phyloP scores from a whole-genome alignment of 2,888 invertebrate species.

The Hoplodrina blanda region DNA sequence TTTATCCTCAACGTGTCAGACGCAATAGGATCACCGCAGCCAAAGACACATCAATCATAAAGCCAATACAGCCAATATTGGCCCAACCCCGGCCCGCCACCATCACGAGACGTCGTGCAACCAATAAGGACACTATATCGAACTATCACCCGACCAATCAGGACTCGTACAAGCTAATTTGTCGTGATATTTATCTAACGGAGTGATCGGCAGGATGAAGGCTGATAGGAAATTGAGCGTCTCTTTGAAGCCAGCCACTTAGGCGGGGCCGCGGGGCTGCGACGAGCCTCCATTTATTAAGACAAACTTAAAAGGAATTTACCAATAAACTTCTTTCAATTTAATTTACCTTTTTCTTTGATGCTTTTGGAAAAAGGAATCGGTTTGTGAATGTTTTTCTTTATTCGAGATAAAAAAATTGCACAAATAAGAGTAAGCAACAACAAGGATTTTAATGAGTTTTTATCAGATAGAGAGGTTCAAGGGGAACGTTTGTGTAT shows the following conservation, averaged over 20 bases:
- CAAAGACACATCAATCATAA: conserved; percentile 42
- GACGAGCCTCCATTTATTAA: conserved; percentile 27
- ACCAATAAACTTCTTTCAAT: conserved; percentile 43
- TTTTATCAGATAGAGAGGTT: too few relatives aligned
- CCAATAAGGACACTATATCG: conserved; percentile 41
- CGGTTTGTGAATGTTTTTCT: conserved; percentile 9
- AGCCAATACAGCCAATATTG: conserved; percentile 29
- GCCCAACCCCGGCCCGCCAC: background rate
- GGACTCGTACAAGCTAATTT: conserved; percentile 55
- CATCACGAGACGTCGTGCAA: conserved; percentile 11
- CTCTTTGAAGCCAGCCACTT: conserved; percentile 28
- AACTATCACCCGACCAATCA: conserved; percentile 38
- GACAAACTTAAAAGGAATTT: conserved; percentile 43
- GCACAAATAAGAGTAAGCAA: background rate
- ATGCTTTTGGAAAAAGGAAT: conserved; percentile 1
- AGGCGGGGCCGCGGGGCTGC: background rate
- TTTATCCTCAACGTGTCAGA: conserved; percentile 6
- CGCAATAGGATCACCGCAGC: conserved; percentile 14
- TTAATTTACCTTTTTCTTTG: conserved; percentile 37
- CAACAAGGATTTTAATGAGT: too few relatives aligned
- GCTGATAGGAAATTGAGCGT: conserved; percentile 59
- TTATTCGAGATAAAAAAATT: conserved; percentile 7
- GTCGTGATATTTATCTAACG: conserved; percentile 61
- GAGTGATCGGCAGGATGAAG: conserved; percentile 31
- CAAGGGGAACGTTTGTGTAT: too few relatives aligned